These are phyloP conservation scores for Drosophila quinaria DNA, from an alignment of 2,888 invertebrate species.

Conservation along the genomic window DNA sequence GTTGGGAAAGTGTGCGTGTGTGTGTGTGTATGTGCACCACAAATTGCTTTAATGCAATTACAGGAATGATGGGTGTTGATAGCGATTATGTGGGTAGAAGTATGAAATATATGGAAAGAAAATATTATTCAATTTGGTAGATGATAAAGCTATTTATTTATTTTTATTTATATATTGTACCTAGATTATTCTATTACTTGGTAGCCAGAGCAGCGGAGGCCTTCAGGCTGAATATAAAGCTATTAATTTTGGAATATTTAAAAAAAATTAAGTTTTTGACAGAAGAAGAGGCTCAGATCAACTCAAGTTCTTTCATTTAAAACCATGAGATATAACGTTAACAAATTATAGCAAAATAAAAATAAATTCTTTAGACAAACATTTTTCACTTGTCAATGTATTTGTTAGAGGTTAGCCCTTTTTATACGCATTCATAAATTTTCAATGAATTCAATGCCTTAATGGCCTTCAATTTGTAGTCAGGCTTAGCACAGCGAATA, in stretches of 20 bases:
- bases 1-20: constrained; percentile 34
- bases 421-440: constrained; percentile 19
- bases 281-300: too few species aligned
- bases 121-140: constrained; percentile 5
- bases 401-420: neutral
- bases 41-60: constrained; percentile 48
- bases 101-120: constrained; percentile 1
- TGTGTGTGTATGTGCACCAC: constrained; percentile 27
- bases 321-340: too few species aligned
- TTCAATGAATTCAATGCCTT: constrained; percentile 24
- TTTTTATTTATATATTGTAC: too few species aligned
- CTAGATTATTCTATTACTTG: too few species aligned
- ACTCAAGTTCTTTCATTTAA: too few species aligned
- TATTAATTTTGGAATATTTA: too few species aligned
- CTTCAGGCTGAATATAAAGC: too few species aligned
- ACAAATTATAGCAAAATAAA: too few species aligned
- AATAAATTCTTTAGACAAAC: neutral
- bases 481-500: neutral
- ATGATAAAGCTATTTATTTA: neutral
- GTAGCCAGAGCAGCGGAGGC: too few species aligned
- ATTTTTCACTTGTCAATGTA: neutral
- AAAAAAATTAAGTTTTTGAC: too few species aligned
- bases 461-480: constrained; percentile 27
- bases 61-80: constrained; percentile 18
- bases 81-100: neutral